Base-by-base conservation (phyloP, 1,140 invertebrate genomes). In the Scaptomyza montana region DNA sequence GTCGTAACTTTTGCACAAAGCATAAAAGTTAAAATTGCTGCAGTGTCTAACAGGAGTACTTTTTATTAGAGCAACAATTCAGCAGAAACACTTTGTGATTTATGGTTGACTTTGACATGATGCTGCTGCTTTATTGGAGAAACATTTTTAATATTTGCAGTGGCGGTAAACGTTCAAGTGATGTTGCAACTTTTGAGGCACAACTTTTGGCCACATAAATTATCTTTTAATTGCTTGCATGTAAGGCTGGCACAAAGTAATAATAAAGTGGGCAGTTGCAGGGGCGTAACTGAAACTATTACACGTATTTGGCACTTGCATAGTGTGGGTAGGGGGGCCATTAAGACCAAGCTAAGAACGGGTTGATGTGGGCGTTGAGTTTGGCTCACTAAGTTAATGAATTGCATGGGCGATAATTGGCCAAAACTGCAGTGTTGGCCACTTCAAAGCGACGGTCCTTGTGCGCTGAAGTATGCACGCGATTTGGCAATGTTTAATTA, bases 171-270 rank as follows among this genome's bases (percentile, higher is more conserved):
- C 54, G 57, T 69, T 69, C 25, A 36, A 60, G 57, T 21, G 1
- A 41, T 72, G 57, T 60, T 61, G 59, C 57, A 78, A 79, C 51
- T 67, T 70, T 51, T 68, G 49, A 67, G 79, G 74, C 65, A 45
- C 9, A 84, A 80, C 65, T 81, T 81, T 82, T 73, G 60, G 47
- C 63, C 69, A 65, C 81, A 75, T 81, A 86, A 59, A 85, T 86
- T 81, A 78, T 76, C 62, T 79, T 79, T 82, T 82, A 82, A 82
- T 84, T 84, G 64, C 50, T 10, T 41, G 66, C 69, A 53, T 61
- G 65, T 33, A 69, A 53, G 69, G 36, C 30, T 33, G 30, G 5
- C 33, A 36, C 69, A 56, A 53, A 59, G 62, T 59, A 46, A 36
- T 36, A 36, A 36, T 36, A 43, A 41, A 67, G 41, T 45, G 28